A percentile compares a stretch with the other conserved stretches of the same genome.
phyloP scores from a whole-genome alignment of 2,888 invertebrate genomes.

The Scaptomyza parva region DNA sequence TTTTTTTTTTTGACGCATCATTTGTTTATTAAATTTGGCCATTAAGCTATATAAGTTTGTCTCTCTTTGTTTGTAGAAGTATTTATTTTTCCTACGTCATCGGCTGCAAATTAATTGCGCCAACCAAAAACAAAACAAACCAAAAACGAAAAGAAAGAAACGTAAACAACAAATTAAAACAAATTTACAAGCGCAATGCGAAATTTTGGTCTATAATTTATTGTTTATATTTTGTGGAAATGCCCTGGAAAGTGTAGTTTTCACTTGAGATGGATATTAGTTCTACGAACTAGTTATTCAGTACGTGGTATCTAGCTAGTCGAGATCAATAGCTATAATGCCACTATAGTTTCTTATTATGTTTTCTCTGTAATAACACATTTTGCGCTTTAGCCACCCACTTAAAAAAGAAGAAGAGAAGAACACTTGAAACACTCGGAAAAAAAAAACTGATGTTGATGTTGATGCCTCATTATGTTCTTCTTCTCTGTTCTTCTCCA shows the following conservation, averaged over 20 bases:
- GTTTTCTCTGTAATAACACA: constrained; percentile 43
- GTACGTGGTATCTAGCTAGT: constrained; percentile 20
- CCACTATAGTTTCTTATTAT: constrained; percentile 27
- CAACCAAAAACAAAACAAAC: constrained; percentile 25
- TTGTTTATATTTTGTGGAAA: constrained; percentile 45
- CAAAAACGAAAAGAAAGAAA: constrained; percentile 11
- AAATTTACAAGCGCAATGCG: constrained; percentile 56
- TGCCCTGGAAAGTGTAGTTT: constrained; percentile 26
- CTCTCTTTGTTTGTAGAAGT: constrained; percentile 23
- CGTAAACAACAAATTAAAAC: constrained; percentile 60
- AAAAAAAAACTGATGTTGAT: constrained; percentile 17
- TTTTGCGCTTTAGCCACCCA: constrained; percentile 31
- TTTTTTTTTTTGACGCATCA: constrained; percentile 30
- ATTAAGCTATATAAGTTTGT: constrained; percentile 18
- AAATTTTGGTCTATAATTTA: constrained; percentile 53
- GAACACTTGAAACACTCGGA: constrained; percentile 52
- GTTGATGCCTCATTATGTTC: constrained; percentile 54
- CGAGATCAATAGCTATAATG: no score
- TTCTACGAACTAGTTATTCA: no score
- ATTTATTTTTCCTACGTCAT: constrained; percentile 68
- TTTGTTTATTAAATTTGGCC: constrained; percentile 49
- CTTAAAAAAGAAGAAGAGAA: constrained; percentile 30
- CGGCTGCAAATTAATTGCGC: constrained; percentile 66
- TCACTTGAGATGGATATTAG: not conserved
- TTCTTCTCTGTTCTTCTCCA: no score